These are phyloP conservation scores for Drosophila melanocephala DNA, from an alignment of 2,888 invertebrate genomes.

Conservation along the genomic window DNA sequence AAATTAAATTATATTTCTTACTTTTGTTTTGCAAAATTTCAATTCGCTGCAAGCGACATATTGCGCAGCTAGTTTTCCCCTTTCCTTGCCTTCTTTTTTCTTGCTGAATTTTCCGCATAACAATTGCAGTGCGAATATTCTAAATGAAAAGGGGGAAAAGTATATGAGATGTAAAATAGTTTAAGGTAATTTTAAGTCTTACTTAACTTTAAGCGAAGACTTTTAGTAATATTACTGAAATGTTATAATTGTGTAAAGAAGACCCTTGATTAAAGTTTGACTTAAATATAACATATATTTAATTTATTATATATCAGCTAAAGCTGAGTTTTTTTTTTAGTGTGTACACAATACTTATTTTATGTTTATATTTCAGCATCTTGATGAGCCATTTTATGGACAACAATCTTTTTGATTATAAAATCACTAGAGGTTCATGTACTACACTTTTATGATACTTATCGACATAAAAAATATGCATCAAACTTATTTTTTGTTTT, in stretches of 20 bases:
- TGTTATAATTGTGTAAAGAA: neutral
- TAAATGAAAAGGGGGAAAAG: neutral
- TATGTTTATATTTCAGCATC: slow-evolving; percentile 6
- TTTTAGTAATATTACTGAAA: neutral
- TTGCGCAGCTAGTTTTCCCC: slow-evolving; percentile 52
- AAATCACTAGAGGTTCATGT: slow-evolving; percentile 28
- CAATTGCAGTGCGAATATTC: slow-evolving; percentile 30
- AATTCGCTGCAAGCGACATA: slow-evolving; percentile 52
- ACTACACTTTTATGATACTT: slow-evolving; percentile 39
- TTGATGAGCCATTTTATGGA: slow-evolving; percentile 35
- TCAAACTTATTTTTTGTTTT: slow-evolving; percentile 13
- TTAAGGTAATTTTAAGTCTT: neutral
- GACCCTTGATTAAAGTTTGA: neutral
- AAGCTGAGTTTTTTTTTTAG: neutral
- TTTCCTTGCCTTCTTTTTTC: neutral
- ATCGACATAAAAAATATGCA: slow-evolving; percentile 44
- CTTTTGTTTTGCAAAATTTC: slow-evolving; percentile 64
- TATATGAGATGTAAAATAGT: neutral
- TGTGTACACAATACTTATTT: slow-evolving; percentile 3
- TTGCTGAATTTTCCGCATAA: slow-evolving; percentile 34
- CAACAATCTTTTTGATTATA: slow-evolving; percentile 22
- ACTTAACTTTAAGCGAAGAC: neutral
- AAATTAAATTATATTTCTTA: slow-evolving; percentile 76
- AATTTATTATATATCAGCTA: neutral
- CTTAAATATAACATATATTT: neutral